phyloP scores from a whole-genome alignment of 2,113 vertebrate species.

The Gymnorhina tibicen region DNA sequence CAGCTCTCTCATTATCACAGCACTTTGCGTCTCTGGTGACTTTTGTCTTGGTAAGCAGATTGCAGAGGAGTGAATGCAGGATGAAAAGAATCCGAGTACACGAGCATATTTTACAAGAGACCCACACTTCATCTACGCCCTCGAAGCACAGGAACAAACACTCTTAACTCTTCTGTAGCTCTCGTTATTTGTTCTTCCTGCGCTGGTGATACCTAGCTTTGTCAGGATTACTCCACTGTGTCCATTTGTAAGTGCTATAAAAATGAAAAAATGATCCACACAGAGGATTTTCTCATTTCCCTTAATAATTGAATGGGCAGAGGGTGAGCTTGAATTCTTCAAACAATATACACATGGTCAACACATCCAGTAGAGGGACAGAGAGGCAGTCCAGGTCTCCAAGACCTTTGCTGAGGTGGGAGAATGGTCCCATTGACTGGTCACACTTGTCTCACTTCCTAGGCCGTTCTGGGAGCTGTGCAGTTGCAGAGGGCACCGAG shows the following conservation, averaged over 20 bases:
- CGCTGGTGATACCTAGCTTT: not conserved
- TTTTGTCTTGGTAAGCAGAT: slow-evolving; percentile 53
- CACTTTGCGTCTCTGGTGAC: not conserved
- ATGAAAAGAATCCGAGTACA: not conserved
- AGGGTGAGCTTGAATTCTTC: not conserved
- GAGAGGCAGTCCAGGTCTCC: not conserved
- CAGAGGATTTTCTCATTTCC: not conserved
- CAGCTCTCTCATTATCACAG: slow-evolving; percentile 49
- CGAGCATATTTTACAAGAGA: not conserved
- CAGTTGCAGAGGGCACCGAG: not conserved
- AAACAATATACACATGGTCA: not conserved
- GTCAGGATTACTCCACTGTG: not conserved
- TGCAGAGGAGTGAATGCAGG: not conserved
- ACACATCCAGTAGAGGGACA: not conserved
- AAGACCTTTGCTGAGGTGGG: not conserved
- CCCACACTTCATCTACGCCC: not conserved
- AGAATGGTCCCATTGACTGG: not conserved
- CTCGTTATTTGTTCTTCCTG: not conserved
- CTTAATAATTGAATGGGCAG: not conserved
- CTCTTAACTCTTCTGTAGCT: not conserved
- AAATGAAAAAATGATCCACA: not conserved
- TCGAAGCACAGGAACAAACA: not conserved
- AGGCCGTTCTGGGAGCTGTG: not conserved
- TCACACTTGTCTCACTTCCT: not conserved
- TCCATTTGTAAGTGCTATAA: not conserved